Evolutionary conservation across 2,113 vertebrate species (phyloP), one percentile per base, ranked within the genome.

Genomic region (Xiphorhynchus elegans): DNA sequence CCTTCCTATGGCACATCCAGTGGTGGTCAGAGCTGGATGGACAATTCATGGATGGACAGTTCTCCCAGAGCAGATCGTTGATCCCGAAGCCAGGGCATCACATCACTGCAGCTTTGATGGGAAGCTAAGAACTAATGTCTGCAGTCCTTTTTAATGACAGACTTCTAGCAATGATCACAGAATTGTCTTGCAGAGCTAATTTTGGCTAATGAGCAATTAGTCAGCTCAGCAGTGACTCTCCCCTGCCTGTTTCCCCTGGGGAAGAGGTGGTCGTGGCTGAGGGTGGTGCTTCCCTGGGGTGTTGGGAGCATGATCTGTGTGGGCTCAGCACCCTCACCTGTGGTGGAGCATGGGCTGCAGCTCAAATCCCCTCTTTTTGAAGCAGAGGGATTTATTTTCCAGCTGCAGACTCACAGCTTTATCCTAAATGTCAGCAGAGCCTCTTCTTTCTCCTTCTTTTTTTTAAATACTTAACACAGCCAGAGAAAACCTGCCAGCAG

Each of bases 121-220:
- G 44, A 55, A 73, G 78, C 42, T 52, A 29, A 74, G 63, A 76
- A 59, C 26, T 74, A 17, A 55, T 74, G 82, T 62, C 78, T 75
- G 46, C 62, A 47, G 55, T 87, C 50, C 17, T 50, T 79, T 73
- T 63, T 83, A 85, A 58, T 69, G 91, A 66, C 81, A 94, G 81
- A 33, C 62, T 75, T 75, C 14, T 72, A 83, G 46, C 58, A 85
- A 24, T 33, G 89, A 94, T 96, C 93, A 90, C 74, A 94, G 82
- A 87, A 93, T 29, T 42, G 70, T 64, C 84, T 87, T 10, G 20
- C 50, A 42, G 70, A 62, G 78, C 83, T 96, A 62, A 94, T 96
- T 96, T 87, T 1, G 4, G 53, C 93, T 95, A 93, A 95, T 69
- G 91, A 94, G 84, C 77, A 94, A 89, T 95, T 95, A 95, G 80